These are phyloP conservation scores for Leguminivora glycinivorella DNA, from an alignment of 1,140 invertebrate species.

Conservation along the genomic window DNA sequence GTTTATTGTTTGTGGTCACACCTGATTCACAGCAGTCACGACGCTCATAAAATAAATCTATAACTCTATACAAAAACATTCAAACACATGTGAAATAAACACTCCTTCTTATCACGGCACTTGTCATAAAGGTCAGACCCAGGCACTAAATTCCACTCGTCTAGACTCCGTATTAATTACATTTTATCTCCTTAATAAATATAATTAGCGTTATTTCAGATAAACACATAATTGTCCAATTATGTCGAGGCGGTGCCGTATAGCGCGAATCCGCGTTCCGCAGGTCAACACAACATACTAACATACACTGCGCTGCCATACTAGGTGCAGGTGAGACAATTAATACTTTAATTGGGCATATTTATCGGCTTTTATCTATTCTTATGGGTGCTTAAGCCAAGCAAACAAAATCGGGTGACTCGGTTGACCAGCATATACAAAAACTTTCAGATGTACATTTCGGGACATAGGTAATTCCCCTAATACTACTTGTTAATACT, in stretches of 20 bases:
- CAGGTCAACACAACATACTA: constrained; percentile 5
- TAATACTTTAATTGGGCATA: background rate
- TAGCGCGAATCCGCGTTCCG: constrained; percentile 6
- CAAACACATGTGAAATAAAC: no score
- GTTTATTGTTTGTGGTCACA: no score
- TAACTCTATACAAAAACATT: no score
- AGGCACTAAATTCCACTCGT: background rate
- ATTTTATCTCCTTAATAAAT: constrained; percentile 11
- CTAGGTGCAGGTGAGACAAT: background rate
- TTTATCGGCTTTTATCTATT: background rate
- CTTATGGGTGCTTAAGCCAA: no score
- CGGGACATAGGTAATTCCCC: no score
- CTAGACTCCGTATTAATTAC: constrained; percentile 12
- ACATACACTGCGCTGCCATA: background rate
- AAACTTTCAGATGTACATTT: no score
- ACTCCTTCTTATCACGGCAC: background rate
- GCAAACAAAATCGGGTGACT: no score
- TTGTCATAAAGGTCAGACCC: constrained; percentile 11
- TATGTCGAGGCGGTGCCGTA: constrained; percentile 8
- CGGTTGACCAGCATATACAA: background rate
- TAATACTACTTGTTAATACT: no score
- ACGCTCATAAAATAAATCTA: no score
- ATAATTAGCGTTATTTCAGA: constrained; percentile 12
- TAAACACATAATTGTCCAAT: constrained; percentile 11
- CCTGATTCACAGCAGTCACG: no score